Percentiles rank a stretch among this genome's conserved stretches.
Evolutionary conservation across 1,140 invertebrate genomes (phyloP).

Genomic region (Zaprionus kolodkinae): DNA sequence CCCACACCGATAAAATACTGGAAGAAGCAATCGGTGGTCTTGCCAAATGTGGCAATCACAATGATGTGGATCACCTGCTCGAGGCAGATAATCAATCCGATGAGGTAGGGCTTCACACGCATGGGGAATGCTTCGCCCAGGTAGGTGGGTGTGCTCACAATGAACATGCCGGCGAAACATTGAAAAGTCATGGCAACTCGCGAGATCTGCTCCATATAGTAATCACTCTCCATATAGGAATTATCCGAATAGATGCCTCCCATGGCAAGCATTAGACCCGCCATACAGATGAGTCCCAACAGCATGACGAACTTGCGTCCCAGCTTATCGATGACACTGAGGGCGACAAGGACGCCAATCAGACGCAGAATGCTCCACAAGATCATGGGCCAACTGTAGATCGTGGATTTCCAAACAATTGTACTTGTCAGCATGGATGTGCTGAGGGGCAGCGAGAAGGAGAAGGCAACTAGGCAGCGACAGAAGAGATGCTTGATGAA

Average conservation of each 20-base stretch:
- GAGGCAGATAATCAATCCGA: conserved; percentile 38
- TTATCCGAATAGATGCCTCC: conserved; percentile 43
- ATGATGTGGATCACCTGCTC: conserved; percentile 63
- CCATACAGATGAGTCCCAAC: conserved; percentile 44
- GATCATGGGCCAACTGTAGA: conserved; percentile 44
- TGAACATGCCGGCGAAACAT: conserved; percentile 55
- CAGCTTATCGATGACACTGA: conserved; percentile 38
- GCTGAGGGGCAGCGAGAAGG: conserved; percentile 49
- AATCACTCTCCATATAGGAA: conserved; percentile 8
- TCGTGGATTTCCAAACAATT: not conserved
- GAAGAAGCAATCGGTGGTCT: conserved; percentile 14
- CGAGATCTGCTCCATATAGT: conserved; percentile 47
- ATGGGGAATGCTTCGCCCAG: conserved; percentile 62
- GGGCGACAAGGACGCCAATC: conserved; percentile 30
- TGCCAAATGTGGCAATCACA: conserved; percentile 42
- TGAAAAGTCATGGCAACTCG: conserved; percentile 47
- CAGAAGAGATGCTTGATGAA: conserved; percentile 46
- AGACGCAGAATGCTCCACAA: conserved; percentile 50
- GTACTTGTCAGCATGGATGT: conserved; percentile 32
- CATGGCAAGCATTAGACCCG: conserved; percentile 46
- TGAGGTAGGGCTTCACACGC: conserved; percentile 50
- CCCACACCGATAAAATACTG: conserved; percentile 46
- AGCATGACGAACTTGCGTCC: conserved; percentile 52
- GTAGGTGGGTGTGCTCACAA: conserved; percentile 44
- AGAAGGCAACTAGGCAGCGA: conserved; percentile 59